Evolutionary conservation across 1,140 invertebrate species (phyloP), one percentile per base, ranked within the genome.

Genomic region (Parapsyche elsis): DNA sequence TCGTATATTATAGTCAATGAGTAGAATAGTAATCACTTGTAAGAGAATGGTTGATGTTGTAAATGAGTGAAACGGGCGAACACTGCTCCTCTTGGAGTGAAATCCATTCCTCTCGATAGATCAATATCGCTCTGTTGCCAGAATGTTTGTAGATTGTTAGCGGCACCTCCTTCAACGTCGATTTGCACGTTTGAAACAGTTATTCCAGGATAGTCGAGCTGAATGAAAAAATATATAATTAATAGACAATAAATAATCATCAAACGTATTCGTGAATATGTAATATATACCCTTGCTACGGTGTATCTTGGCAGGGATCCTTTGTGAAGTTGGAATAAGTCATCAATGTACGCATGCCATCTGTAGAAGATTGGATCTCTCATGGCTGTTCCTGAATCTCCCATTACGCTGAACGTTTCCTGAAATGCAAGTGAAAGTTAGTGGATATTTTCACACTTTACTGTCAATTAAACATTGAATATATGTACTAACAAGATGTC

Each of bases 301-400:
- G 87, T 90, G 81, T 95, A 95, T 71, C 90, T 86, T 0, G 91
- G 87, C 19, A 96, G 86, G 5, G 92, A 92, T 26, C 89, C 90
- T 87, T 96, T 96, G 86, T 94, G 92, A 84, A 94, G 90, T 79
- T 92, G 89, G 89, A 96, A 96, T 2, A 97, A 88, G 73, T 95
- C 91, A 84, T 97, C 94, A 21, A 96, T 89, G 83, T 92, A 93
- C 2, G 93, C 92, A 84, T 96, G 95, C 93, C 93, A 96, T 85
- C 94, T 92, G 86, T 96, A 97, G 88, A 97, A 96, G 9, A 94
- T 87, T 0, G 95, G 95, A 87, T 97, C 95, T 12, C 95, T 90
- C 94, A 95, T 94, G 2, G 93, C 92, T 10, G 93, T 94, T 0
- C 92, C 90, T 0, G 91, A 88, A 84, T 94, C 93, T n/a, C 92